These are phyloP conservation scores for Rhagoletis zephyria DNA, from an alignment of 1,140 invertebrate species.

Conservation along the genomic window DNA sequence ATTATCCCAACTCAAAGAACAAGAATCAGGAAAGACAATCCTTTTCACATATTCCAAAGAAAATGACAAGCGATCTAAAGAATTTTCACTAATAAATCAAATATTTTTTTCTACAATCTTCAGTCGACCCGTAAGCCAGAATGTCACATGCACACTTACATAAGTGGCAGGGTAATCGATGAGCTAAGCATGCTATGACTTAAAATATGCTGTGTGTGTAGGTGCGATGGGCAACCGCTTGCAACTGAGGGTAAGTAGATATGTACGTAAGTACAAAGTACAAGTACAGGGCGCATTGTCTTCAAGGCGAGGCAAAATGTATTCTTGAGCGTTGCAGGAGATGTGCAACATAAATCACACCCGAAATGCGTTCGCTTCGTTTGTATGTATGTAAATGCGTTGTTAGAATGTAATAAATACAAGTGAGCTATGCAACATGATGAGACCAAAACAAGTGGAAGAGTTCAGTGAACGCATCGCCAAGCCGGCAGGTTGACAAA, in stretches of 20 bases:
- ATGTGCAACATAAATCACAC: constrained; percentile 44
- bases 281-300: not conserved
- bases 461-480: constrained; percentile 15
- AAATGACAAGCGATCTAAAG: constrained; percentile 48
- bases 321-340: not conserved
- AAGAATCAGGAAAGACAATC: constrained; percentile 27
- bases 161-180: constrained; percentile 43
- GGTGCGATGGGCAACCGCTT: not conserved
- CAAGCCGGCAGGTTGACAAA: constrained; percentile 2
- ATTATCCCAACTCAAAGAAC: not conserved
- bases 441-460: not conserved
- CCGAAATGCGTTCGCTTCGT: not conserved
- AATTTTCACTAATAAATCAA: constrained; percentile 50
- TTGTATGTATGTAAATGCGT: constrained; percentile 5
- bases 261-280: too few species aligned
- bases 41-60: constrained; percentile 34
- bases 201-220: not conserved
- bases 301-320: not conserved
- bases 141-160: not conserved
- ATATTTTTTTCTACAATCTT: not conserved
- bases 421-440: constrained; percentile 7
- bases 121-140: not conserved
- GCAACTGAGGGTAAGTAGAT: too few species aligned
- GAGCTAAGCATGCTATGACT: constrained; percentile 38
- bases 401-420: not conserved